Percentiles rank a stretch among this genome's conserved stretches.
phyloP scores from a whole-genome alignment of 2,113 vertebrate genomes.

The Ranitomeya variabilis region DNA sequence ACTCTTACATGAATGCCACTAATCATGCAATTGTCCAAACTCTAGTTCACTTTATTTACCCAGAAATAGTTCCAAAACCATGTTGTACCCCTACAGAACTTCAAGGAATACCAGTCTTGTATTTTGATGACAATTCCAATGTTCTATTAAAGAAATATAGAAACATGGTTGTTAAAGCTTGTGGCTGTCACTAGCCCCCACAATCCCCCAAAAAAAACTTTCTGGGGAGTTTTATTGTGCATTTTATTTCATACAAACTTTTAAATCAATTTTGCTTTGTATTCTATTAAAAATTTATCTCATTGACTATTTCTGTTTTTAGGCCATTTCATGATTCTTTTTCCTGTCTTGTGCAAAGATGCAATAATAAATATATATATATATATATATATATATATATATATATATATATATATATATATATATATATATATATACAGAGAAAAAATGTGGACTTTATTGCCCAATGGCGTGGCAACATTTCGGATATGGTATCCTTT shows the following conservation, averaged over 20 bases:
- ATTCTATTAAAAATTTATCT: not conserved
- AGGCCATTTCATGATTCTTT: not conserved
- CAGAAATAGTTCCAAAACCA: slow-evolving; percentile 58
- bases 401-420: not conserved
- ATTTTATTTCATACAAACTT: not conserved
- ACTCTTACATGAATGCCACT: slow-evolving; percentile 57
- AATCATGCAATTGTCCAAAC: slow-evolving; percentile 58
- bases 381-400: not conserved
- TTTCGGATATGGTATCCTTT: no score
- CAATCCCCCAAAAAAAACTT: no score
- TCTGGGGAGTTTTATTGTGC: not conserved
- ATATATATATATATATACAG: not conserved
- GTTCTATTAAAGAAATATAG: slow-evolving; percentile 60
- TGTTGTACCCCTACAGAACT: slow-evolving; percentile 59
- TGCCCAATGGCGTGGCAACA: no score
- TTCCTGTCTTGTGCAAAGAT: not conserved
- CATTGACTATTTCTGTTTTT: not conserved
- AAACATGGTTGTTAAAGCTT: slow-evolving; percentile 60
- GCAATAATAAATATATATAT: not conserved
- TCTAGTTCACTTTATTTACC: slow-evolving; percentile 58
- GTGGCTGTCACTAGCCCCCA: slow-evolving; percentile 56
- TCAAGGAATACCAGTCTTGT: slow-evolving; percentile 58
- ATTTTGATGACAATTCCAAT: slow-evolving; percentile 60
- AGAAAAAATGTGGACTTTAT: not conserved
- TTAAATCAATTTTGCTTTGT: not conserved